These are phyloP conservation scores for Mythimna ferrago DNA, from an alignment of 2,888 invertebrate species.

Conservation along the genomic window DNA sequence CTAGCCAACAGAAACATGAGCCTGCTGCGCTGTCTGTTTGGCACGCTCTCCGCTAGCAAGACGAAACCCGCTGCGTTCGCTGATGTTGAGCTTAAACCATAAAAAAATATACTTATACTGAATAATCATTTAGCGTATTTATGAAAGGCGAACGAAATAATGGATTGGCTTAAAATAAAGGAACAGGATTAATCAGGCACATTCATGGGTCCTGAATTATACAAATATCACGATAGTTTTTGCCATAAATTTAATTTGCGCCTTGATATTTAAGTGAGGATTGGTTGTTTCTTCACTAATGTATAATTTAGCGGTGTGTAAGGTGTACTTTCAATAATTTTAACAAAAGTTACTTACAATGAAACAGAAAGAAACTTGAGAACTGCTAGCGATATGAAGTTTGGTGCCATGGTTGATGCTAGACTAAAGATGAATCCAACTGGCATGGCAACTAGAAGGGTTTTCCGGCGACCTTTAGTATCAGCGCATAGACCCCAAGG, in stretches of 20 bases:
- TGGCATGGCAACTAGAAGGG: slow-evolving; percentile 81
- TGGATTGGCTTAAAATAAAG: too few relatives aligned
- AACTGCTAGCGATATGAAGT: slow-evolving; percentile 72
- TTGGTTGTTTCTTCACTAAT: not conserved
- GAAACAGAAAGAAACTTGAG: slow-evolving; percentile 80
- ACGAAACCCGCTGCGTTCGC: slow-evolving; percentile 85
- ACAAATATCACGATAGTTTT: too few relatives aligned
- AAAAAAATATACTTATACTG: not conserved
- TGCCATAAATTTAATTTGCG: too few relatives aligned
- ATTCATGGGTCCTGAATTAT: too few relatives aligned
- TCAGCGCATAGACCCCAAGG: slow-evolving; percentile 83
- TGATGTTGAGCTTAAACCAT: slow-evolving; percentile 78
- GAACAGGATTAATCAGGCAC: too few relatives aligned
- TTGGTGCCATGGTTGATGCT: slow-evolving; percentile 78
- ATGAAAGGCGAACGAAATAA: too few relatives aligned
- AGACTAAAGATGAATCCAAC: slow-evolving; percentile 74
- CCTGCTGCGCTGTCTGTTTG: slow-evolving; percentile 73
- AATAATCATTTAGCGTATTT: too few relatives aligned
- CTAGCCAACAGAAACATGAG: slow-evolving; percentile 84
- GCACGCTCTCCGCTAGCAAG: slow-evolving; percentile 80
- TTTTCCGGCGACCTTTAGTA: slow-evolving; percentile 77
- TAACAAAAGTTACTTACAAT: slow-evolving; percentile 74
- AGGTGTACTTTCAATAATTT: not conserved
- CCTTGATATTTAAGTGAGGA: not conserved
- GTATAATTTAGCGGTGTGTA: not conserved